Conservation (phyloP, 2,113 vertebrate genomes). For the Agapornis roseicollis region DNA sequence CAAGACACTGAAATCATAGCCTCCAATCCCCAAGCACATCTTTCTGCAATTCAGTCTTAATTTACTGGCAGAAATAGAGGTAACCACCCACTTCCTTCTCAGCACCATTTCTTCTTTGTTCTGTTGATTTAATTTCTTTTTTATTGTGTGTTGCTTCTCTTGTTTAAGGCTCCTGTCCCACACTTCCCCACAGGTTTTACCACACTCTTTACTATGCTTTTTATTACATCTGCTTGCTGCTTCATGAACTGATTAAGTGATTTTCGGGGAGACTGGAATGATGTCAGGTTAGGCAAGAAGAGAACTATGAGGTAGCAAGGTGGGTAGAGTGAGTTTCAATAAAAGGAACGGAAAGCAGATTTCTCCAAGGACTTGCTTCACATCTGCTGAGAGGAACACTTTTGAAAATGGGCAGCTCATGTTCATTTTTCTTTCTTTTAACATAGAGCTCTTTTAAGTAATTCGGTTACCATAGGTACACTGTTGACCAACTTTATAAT, state of each 20-base stretch:
- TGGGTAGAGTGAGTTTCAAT: background rate
- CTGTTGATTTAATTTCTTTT: background rate
- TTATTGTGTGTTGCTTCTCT: background rate
- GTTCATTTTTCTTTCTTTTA: background rate
- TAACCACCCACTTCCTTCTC: background rate
- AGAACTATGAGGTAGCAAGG: background rate
- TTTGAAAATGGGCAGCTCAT: background rate
- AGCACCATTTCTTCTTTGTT: background rate
- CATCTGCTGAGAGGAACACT: background rate
- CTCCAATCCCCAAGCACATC: rapidly evolving
- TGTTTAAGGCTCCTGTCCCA: background rate
- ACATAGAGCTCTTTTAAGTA: background rate
- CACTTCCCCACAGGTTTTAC: background rate
- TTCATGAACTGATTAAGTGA: background rate
- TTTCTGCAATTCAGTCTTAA: background rate
- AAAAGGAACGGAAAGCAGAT: background rate
- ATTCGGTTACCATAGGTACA: background rate
- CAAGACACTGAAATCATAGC: background rate
- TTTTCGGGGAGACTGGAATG: background rate
- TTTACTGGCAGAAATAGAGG: background rate
- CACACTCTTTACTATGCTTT: background rate
- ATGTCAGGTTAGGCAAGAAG: background rate
- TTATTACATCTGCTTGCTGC: background rate
- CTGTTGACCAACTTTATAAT: background rate
- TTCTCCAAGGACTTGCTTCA: background rate